Percentiles rank a stretch among this genome's conserved stretches.
Conservation (phyloP, 1,140 invertebrate species). For the Drosophila murphyi region DNA sequence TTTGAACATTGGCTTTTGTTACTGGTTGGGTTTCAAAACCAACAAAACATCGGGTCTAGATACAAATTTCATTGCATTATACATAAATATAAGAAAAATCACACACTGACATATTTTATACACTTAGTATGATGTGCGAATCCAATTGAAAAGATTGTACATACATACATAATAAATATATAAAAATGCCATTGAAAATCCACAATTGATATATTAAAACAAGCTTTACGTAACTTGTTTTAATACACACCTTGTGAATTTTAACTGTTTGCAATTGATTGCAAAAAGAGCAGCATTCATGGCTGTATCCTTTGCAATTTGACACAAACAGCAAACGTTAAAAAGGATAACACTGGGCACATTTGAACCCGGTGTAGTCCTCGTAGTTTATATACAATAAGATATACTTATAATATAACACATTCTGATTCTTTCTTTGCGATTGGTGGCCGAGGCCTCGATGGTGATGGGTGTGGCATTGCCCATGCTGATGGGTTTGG, state of each 20-base stretch:
- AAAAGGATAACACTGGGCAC: constrained; percentile 22
- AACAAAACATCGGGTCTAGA: too few species aligned
- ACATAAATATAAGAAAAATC: neutral
- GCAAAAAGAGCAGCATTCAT: neutral
- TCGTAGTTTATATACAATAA: constrained; percentile 8
- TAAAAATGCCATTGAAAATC: neutral
- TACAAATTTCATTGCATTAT: too few species aligned
- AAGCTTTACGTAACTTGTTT: neutral
- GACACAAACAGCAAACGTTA: constrained; percentile 30
- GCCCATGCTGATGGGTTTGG: too few species aligned
- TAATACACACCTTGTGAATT: constrained; percentile 8
- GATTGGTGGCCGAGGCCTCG: neutral
- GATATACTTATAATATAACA: constrained; percentile 57
- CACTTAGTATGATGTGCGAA: neutral
- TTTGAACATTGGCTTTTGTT: too few species aligned
- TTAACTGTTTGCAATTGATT: constrained; percentile 14
- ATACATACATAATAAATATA: constrained; percentile 1
- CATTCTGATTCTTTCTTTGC: constrained; percentile 44
- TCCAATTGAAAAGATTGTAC: neutral
- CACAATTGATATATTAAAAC: neutral
- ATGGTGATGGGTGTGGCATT: too few species aligned
- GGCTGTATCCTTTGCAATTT: constrained; percentile 1
- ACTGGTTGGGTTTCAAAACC: too few species aligned
- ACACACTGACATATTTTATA: constrained; percentile 1
- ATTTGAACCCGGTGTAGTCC: constrained; percentile 9